Conservation (phyloP, 92 coral and sea anemone species). For the Pocillopora grandis region DNA sequence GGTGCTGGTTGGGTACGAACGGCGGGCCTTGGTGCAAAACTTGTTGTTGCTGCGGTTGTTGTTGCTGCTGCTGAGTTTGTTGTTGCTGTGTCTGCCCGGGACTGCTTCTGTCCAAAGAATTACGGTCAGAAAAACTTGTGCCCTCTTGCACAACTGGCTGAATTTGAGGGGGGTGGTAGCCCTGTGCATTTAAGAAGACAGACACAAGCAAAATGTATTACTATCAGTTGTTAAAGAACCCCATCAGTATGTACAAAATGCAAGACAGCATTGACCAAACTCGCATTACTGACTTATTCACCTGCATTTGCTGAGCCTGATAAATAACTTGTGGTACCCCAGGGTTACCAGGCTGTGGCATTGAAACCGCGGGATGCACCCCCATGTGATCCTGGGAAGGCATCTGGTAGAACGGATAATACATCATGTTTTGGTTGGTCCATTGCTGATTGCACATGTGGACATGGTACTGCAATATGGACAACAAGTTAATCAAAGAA, state of each 20-base stretch:
- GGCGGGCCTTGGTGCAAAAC: slow-evolving; percentile 44
- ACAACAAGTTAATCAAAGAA: neutral
- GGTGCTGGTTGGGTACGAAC: slow-evolving; percentile 37
- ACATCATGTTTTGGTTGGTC: slow-evolving; percentile 44
- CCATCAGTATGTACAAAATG: too few species aligned
- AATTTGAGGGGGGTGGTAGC: slow-evolving; percentile 31
- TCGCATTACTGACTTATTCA: neutral
- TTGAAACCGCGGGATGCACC: slow-evolving; percentile 54
- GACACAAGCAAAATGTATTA: neutral
- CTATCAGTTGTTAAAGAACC: neutral
- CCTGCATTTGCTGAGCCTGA: slow-evolving; percentile 55
- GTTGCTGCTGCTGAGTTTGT: slow-evolving; percentile 16
- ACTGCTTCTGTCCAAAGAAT: slow-evolving; percentile 34
- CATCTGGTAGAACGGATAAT: slow-evolving; percentile 40
- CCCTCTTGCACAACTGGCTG: slow-evolving; percentile 36
- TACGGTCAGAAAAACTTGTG: slow-evolving; percentile 33
- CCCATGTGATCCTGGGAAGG: slow-evolving; percentile 61
- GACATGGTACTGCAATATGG: slow-evolving; percentile 10
- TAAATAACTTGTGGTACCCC: slow-evolving; percentile 51
- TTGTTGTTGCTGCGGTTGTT: slow-evolving; percentile 34
- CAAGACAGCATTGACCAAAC: neutral
- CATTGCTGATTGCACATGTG: slow-evolving; percentile 54
- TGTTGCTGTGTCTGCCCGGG: slow-evolving; percentile 30
- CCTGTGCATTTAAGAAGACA: slow-evolving; percentile 8
- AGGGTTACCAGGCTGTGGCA: slow-evolving; percentile 57